Base-by-base conservation (phyloP, 2,113 vertebrate genomes). In the Eretmochelys imbricata region DNA sequence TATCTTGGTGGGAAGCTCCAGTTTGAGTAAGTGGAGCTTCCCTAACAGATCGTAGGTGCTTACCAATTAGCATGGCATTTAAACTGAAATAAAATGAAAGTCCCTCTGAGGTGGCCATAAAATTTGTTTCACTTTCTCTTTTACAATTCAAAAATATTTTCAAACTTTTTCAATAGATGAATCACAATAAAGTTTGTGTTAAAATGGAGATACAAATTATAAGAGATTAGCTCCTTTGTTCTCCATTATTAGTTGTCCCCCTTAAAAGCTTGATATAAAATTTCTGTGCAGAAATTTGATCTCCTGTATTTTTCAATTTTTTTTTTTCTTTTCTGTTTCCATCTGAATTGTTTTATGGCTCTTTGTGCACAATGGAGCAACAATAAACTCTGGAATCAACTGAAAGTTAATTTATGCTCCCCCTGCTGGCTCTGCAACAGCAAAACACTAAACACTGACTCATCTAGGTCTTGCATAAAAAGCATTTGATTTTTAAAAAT, bases 21-120 rank as follows among this genome's bases (percentile, higher is more conserved):
- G 95, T 85, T 87, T 94, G 91, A 90, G 87, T 94, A 97, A 96
- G 76, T 80, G 88, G 35, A 89, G 88, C 90, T 95, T 96, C 79
- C 82, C 96, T 97, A 93, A 97, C 92, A 94, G 96, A 97, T n/a
- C 91, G 93, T 93, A 96, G 93, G 87, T 89, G 80, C 85, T 87
- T 75, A 51, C 88, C 95, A 97, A 91, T 97, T 96, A 97, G 83
- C 38, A 95, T 82, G 5, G 1, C 3, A 29, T 31, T 86, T 57
- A 48, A 81, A 92, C 82, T 76, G 38, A 85, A 91, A 80, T 20
- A 89, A 87, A 86, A 57, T 51, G 82, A 57, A 89, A 69, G 79
- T 49, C 69, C 72, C 80, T 89, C 80, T 38, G 89, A 78, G 50
- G 92, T 79, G 54, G 80, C 83, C 92, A 91, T 0, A 31, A 93